Evolutionary conservation across 1,140 invertebrate species (phyloP).

Genomic region (Drosophila navojoa): DNA sequence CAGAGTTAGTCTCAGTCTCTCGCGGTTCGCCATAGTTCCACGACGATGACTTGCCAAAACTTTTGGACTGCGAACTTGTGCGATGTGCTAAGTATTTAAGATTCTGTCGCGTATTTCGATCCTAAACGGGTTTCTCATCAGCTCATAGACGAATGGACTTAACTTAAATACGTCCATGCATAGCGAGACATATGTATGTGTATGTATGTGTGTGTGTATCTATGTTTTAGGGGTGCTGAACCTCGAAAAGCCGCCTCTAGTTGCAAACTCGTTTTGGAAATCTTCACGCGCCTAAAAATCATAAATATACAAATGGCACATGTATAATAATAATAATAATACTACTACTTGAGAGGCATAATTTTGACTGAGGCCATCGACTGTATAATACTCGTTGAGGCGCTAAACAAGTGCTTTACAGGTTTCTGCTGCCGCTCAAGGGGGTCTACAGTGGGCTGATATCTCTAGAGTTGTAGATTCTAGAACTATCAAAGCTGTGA

Average conservation of each 20-base stretch:
- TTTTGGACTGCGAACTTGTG: slow-evolving; percentile 23
- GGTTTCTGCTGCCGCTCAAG: too few relatives aligned
- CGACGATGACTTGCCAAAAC: slow-evolving; percentile 3
- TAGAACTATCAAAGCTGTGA: too few relatives aligned
- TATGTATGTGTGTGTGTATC: too few relatives aligned
- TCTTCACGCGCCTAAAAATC: neutral
- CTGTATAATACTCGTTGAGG: too few relatives aligned
- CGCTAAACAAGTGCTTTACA: too few relatives aligned
- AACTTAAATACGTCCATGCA: neutral
- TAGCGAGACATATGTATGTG: neutral
- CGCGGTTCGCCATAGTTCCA: neutral
- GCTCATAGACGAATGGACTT: slow-evolving; percentile 47
- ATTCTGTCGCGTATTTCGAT: slow-evolving; percentile 22
- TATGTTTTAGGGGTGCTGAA: slow-evolving; percentile 35
- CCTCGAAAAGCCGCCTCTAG: slow-evolving; percentile 1
- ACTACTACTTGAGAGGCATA: too few relatives aligned
- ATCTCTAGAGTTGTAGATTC: too few relatives aligned
- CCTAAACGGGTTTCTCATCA: slow-evolving; percentile 55
- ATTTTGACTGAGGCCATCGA: too few relatives aligned
- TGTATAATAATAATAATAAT: neutral
- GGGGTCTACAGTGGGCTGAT: too few relatives aligned
- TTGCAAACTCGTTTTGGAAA: slow-evolving; percentile 10
- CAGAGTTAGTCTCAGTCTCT: neutral
- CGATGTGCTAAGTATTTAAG: slow-evolving; percentile 14
- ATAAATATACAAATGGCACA: slow-evolving; percentile 3